phyloP scores from a whole-genome alignment of 1,140 invertebrate genomes.

The Formica exsecta region DNA sequence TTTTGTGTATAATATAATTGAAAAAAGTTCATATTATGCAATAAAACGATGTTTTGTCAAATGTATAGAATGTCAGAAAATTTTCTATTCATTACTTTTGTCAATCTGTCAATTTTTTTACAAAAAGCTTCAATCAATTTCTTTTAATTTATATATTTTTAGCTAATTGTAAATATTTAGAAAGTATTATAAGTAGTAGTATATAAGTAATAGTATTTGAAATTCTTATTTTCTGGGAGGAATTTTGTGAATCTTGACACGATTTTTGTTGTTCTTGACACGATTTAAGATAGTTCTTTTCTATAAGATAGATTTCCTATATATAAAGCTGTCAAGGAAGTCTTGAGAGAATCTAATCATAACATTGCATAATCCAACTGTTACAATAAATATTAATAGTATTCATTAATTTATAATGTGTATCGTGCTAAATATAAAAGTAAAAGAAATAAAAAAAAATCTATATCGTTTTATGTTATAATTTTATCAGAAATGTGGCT shows the following conservation, averaged over 20 bases:
- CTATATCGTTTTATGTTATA: background rate
- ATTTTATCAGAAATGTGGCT: conserved; percentile 87
- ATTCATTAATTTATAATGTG: background rate
- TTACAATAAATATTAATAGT: background rate
- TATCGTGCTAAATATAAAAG: background rate
- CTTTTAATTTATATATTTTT: background rate
- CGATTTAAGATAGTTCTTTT: background rate
- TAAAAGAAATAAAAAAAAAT: background rate
- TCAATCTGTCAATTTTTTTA: background rate
- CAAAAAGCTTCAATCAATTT: background rate
- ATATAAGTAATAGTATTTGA: background rate
- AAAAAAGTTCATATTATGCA: background rate
- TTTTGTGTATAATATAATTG: background rate
- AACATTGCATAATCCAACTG: background rate
- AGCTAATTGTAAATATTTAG: background rate
- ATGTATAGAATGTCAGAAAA: too few relatives aligned
- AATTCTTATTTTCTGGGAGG: background rate
- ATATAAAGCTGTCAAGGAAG: background rate
- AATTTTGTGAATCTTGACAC: background rate
- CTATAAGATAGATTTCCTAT: background rate
- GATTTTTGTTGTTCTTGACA: background rate
- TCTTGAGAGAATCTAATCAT: background rate
- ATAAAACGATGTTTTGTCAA: background rate
- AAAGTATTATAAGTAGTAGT: too few relatives aligned
- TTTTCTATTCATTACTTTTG: background rate